Evolutionary conservation across 2,797 vertebrate genomes (phyloP).

Genomic region (Monodelphis domestica): DNA sequence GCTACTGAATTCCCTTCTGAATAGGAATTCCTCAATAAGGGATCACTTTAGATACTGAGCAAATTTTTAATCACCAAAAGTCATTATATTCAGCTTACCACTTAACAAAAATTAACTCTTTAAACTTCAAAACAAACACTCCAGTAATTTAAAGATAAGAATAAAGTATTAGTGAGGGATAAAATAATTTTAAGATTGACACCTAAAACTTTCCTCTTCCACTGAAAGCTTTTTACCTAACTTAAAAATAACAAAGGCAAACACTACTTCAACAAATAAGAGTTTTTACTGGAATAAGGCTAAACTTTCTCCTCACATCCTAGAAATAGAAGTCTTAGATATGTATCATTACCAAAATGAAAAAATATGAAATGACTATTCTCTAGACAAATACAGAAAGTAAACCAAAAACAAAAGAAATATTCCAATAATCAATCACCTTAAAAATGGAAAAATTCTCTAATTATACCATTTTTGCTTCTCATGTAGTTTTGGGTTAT

Average conservation of each 20-base stretch:
- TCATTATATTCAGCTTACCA: conserved; percentile 27
- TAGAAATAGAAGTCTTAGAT: conserved; percentile 20
- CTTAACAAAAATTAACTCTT: conserved; percentile 34
- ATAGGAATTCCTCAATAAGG: conserved; percentile 10
- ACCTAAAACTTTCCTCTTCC: conserved; percentile 39
- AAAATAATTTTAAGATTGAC: conserved; percentile 11
- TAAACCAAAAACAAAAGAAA: not conserved
- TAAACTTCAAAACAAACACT: not conserved
- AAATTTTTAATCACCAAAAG: conserved; percentile 29
- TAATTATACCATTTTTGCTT: conserved; percentile 34
- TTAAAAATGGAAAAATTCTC: not conserved
- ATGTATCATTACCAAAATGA: not conserved
- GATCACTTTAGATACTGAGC: not conserved
- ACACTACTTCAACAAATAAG: conserved; percentile 14
- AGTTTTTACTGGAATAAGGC: conserved; percentile 17
- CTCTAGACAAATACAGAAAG: conserved; percentile 37
- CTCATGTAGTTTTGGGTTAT: not conserved
- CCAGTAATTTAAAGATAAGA: conserved; percentile 17
- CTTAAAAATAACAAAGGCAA: conserved; percentile 28
- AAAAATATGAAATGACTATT: conserved; percentile 17
- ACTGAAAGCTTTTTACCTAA: conserved; percentile 11
- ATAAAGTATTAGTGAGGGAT: conserved; percentile 10
- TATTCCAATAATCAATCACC: conserved; percentile 20
- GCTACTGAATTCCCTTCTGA: conserved; percentile 7
- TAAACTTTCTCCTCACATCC: not conserved